Base-by-base conservation (phyloP, 1,140 invertebrate species). In the Diabrotica undecimpunctata region DNA sequence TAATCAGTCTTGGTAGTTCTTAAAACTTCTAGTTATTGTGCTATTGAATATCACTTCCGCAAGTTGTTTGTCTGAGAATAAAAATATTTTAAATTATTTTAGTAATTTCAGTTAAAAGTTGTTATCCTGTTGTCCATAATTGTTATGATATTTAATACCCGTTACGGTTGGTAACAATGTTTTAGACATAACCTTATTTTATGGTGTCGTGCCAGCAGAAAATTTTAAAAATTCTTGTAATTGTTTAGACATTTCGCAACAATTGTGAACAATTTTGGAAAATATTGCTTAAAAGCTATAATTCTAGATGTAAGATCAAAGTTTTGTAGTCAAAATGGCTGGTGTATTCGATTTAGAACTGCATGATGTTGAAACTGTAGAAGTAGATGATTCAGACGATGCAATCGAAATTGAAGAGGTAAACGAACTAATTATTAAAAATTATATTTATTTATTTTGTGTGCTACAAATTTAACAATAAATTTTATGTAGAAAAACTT, bases 291-390 rank as follows among this genome's bases (percentile, higher is more conserved):
- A 14, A 59, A 37, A 50, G 8, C 7, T 41, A 25, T 11, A 65
- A 41, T 39, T 65, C 52, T 65, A 68, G 65, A 63, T 64, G 13
- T 57, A 67, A 64, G 37, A 58, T 35, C 37, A 55, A 46, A 50
- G 36, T 37, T 59, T 52, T 54, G 46, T 9, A 11, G 59, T 25
- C 13, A 74, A 46, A 65, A 91, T 91, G 90, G 89, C 89, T 78
- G 88, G 87, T 77, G 85, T 95, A 77, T 96, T 96, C 81, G 92
- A 96, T 82, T 87, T 96, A 77, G 93, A 96, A 81, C 82, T 95
- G 73, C 88, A 90, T 70, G 83, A 84, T 78, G 78, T 82, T 71
- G 83, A 84, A 68, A 61, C 66, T 11, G 65, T 68, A 51, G 38
- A 69, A 56, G 61, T 68, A 9, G 67, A 70, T 54, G 64, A 63